Evolutionary conservation across 2,113 vertebrate genomes (phyloP).

Genomic region (Progne subis): DNA sequence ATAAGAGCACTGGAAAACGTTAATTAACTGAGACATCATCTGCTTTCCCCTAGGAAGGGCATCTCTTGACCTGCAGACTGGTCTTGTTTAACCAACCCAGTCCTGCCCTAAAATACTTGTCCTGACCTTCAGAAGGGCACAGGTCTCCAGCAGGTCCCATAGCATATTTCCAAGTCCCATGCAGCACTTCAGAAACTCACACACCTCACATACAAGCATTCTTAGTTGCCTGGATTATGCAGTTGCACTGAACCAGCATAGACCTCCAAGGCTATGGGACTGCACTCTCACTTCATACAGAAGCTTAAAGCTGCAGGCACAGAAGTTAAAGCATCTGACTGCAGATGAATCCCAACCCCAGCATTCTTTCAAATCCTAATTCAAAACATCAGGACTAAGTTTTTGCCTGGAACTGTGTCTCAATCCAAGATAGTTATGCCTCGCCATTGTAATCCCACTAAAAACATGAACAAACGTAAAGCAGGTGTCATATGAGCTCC

Average conservation of each 20-base stretch:
- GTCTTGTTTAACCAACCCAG: not conserved
- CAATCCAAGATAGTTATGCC: not conserved
- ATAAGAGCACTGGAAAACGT: not conserved
- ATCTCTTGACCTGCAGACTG: not conserved
- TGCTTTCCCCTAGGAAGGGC: not conserved
- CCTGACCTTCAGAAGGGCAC: not conserved
- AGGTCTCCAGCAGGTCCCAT: not conserved
- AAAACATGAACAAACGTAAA: not conserved
- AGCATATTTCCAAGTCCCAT: not conserved
- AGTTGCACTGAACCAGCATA: not conserved
- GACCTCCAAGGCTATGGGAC: not conserved
- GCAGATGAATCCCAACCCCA: not conserved
- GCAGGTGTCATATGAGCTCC: not conserved
- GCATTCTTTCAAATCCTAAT: not conserved
- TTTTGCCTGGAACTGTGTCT: not conserved
- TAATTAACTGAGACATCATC: not conserved
- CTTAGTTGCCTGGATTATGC: not conserved
- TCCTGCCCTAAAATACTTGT: not conserved
- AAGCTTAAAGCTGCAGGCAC: not conserved
- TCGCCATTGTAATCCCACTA: not conserved
- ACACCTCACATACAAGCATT: not conserved
- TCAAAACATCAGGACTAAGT: not conserved
- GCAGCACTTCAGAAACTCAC: not conserved
- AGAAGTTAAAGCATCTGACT: not conserved
- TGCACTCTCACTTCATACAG: not conserved